A percentile compares a stretch with the other conserved stretches of the same genome.
Evolutionary conservation across 2,797 vertebrate genomes (phyloP).

Genomic region (Streptopelia turtur): DNA sequence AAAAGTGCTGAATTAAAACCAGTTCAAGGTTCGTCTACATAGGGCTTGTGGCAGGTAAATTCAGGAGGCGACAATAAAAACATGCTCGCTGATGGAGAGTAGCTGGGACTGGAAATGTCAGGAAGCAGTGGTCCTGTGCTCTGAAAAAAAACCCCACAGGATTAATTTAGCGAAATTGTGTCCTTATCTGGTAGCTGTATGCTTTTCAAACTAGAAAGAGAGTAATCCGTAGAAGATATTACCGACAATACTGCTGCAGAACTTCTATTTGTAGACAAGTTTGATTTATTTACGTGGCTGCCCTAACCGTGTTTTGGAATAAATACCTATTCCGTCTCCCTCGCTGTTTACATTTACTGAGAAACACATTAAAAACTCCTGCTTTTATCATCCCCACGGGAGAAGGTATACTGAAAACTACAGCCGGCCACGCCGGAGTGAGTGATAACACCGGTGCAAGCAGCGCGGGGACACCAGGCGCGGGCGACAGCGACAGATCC

Average conservation of each 20-base stretch:
- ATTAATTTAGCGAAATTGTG: background rate
- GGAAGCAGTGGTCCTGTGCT: background rate
- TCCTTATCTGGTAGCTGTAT: background rate
- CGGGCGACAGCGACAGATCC: background rate
- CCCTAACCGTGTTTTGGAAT: background rate
- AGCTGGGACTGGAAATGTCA: background rate
- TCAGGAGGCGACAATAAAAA: background rate
- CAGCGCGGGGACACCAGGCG: background rate
- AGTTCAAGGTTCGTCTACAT: fast-evolving
- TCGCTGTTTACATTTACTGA: background rate
- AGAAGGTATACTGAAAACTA: background rate
- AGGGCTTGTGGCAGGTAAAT: background rate
- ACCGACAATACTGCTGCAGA: background rate
- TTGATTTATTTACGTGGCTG: background rate
- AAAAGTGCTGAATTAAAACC: background rate
- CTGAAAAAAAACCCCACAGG: background rate
- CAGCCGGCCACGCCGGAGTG: background rate
- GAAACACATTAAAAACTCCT: background rate
- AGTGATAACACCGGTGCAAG: background rate
- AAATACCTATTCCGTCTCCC: background rate
- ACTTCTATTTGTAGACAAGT: background rate
- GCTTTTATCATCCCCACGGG: fast-evolving
- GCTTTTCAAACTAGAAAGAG: background rate
- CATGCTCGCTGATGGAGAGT: background rate
- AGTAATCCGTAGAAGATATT: background rate